A percentile compares a stretch with the other conserved stretches of the same genome.
Conservation (phyloP, 2,113 vertebrate genomes). For the Gavia stellata region DNA sequence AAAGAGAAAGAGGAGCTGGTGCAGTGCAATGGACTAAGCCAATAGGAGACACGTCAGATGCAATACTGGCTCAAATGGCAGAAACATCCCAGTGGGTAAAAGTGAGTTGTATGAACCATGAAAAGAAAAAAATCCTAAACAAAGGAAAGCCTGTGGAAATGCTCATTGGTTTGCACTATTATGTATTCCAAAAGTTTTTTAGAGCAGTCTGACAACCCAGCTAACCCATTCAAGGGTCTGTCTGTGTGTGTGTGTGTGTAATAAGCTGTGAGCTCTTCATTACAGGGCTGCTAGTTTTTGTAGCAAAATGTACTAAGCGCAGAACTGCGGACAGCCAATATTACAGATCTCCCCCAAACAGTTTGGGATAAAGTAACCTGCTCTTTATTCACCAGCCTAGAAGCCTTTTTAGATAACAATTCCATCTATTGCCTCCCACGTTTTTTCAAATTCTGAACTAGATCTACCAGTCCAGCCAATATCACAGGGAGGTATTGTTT, state of each 20-base stretch:
- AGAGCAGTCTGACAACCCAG: neutral
- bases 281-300: neutral
- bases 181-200: neutral
- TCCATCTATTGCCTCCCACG: neutral
- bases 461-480: neutral
- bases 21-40: too few relatives aligned
- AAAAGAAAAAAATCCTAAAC: neutral
- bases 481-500: neutral
- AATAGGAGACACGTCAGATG: fast-evolving
- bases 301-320: neutral
- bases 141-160: neutral
- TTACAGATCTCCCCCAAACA: neutral
- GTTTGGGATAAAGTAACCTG: neutral
- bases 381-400: neutral
- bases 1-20: neutral
- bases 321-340: neutral
- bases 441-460: neutral
- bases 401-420: neutral
- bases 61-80: neutral
- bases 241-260: neutral
- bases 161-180: neutral
- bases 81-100: neutral
- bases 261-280: neutral
- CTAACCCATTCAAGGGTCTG: neutral
- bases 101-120: neutral